Conservation (phyloP, 2,888 invertebrate genomes). For the Gisinianus flammeolus region DNA sequence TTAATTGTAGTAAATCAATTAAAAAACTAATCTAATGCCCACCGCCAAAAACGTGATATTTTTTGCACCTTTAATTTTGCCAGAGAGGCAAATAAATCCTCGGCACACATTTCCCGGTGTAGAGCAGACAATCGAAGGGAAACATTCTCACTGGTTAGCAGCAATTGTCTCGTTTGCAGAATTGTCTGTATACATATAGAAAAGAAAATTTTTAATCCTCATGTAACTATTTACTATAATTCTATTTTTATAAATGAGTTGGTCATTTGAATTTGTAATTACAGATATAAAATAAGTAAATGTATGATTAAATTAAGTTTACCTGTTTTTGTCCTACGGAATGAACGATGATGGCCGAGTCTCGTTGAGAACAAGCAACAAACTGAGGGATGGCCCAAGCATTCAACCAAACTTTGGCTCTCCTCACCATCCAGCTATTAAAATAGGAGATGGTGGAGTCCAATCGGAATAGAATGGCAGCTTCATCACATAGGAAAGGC, state of each 20-base stretch:
- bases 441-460: conserved; percentile 57
- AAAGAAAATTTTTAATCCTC: not conserved
- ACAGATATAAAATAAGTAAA: too few species aligned
- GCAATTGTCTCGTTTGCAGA: conserved; percentile 53
- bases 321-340: conserved; percentile 51
- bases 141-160: conserved; percentile 52
- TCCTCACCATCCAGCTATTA: conserved; percentile 55
- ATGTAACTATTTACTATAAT: too few species aligned
- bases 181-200: conserved; percentile 29
- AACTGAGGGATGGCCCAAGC: conserved; percentile 58
- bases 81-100: conserved; percentile 52
- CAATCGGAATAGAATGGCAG: conserved; percentile 55
- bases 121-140: conserved; percentile 56
- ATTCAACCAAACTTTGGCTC: conserved; percentile 58
- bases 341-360: conserved; percentile 53
- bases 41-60: not conserved
- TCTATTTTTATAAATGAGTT: too few species aligned
- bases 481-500: conserved; percentile 52
- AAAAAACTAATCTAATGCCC: not conserved
- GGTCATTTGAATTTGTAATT: too few species aligned
- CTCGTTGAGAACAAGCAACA: conserved; percentile 57
- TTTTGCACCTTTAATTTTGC: conserved; percentile 40
- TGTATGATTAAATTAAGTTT: too few species aligned
- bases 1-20: too few species aligned
- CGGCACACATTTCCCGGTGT: conserved; percentile 57